phyloP scores from a whole-genome alignment of 2,113 vertebrate genomes.

The Brachypteracias leptosomus region DNA sequence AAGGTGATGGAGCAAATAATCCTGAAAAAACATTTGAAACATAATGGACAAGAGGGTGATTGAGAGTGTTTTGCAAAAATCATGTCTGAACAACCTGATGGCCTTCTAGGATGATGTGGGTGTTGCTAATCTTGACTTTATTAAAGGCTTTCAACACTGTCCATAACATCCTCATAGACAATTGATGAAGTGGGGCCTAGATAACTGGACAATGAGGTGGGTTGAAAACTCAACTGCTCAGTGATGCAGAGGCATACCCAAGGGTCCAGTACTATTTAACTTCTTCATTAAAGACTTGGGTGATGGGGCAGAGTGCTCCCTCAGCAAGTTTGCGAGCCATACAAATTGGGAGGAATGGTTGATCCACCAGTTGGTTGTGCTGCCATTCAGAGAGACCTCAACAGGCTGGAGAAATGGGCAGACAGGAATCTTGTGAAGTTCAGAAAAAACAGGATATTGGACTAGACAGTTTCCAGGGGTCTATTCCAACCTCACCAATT shows the following conservation, averaged over 20 bases:
- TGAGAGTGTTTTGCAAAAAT: background rate
- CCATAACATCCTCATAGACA: background rate
- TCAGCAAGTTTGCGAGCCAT: background rate
- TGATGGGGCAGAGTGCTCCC: background rate
- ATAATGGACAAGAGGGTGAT: background rate
- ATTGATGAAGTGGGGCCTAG: background rate
- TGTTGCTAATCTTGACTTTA: background rate
- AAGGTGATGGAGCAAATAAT: background rate
- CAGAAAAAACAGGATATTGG: background rate
- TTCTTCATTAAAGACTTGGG: background rate
- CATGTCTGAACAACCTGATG: background rate
- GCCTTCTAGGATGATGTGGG: background rate
- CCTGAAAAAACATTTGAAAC: background rate
- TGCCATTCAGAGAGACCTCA: background rate
- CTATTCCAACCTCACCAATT: background rate
- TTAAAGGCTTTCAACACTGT: background rate
- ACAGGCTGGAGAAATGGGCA: background rate
- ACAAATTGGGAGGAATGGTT: background rate
- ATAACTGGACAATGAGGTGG: background rate
- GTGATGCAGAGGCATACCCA: background rate
- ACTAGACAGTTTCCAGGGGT: background rate
- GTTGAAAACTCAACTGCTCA: background rate
- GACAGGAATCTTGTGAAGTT: background rate
- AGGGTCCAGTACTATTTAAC: background rate
- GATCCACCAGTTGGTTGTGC: background rate